Evolutionary conservation across 2,888 invertebrate genomes (phyloP).

Genomic region (Xestobium rufovillosum): DNA sequence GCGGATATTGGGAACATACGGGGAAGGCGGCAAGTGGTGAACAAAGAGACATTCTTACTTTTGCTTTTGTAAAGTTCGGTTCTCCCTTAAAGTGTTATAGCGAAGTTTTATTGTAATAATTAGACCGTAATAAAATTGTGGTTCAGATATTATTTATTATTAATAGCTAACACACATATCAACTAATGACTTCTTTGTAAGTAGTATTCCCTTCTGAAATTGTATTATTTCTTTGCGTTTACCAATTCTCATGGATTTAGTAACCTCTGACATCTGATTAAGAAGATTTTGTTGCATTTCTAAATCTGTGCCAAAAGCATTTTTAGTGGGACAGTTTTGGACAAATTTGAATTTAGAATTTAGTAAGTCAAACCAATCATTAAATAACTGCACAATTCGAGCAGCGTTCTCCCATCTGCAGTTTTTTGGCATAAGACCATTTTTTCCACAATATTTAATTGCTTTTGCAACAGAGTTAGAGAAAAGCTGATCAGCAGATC

Average conservation of each 20-base stretch:
- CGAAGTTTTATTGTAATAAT: too few relatives aligned
- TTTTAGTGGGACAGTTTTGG: slow-evolving; percentile 7
- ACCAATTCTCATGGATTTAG: slow-evolving; percentile 9
- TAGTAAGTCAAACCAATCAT: slow-evolving; percentile 18
- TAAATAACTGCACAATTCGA: slow-evolving; percentile 10
- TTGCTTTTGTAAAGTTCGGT: too few relatives aligned
- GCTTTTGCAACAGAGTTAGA: slow-evolving; percentile 16
- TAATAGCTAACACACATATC: slow-evolving; percentile 13
- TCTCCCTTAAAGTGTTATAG: too few relatives aligned
- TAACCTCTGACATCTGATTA: slow-evolving; percentile 6
- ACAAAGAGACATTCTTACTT: too few relatives aligned
- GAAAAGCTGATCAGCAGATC: slow-evolving; percentile 9
- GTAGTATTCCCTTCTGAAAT: slow-evolving; percentile 22
- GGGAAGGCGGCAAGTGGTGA: too few relatives aligned
- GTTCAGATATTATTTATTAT: too few relatives aligned
- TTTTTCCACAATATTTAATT: slow-evolving; percentile 15
- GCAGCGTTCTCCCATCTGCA: slow-evolving; percentile 10
- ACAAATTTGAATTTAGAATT: slow-evolving; percentile 13
- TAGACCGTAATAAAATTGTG: too few relatives aligned
- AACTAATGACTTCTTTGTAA: slow-evolving; percentile 17
- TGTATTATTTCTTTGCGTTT: slow-evolving; percentile 12
- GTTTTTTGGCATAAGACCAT: slow-evolving; percentile 9
- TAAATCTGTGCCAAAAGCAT: slow-evolving; percentile 14
- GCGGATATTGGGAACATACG: too few relatives aligned
- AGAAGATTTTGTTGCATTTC: slow-evolving; percentile 8